Evolutionary conservation across 1,140 invertebrate species (phyloP).

Genomic region (Pseudomyrmex gracilis): DNA sequence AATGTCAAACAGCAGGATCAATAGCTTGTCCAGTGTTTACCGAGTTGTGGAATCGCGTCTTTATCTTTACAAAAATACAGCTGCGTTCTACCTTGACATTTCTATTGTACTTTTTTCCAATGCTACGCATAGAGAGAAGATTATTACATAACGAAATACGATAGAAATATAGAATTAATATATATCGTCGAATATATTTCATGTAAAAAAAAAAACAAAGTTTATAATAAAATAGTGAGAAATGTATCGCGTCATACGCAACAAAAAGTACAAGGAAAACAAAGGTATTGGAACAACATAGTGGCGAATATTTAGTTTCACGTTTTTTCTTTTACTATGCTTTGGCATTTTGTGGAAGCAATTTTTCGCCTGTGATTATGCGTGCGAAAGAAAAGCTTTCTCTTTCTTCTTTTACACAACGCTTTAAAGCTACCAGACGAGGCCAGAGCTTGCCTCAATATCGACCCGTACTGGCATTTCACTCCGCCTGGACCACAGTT

Average conservation of each 20-base stretch:
- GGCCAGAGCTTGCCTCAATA: conserved; percentile 73
- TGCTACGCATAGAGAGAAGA: no score
- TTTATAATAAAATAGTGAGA: conserved; percentile 2
- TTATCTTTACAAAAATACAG: conserved; percentile 38
- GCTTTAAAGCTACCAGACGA: conserved; percentile 62
- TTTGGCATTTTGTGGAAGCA: background rate
- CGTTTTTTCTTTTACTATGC: background rate
- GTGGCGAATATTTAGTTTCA: background rate
- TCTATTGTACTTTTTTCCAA: conserved; percentile 21
- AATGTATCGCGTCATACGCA: no score
- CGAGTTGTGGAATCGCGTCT: conserved; percentile 12
- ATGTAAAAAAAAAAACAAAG: conserved; percentile 1
- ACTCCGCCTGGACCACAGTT: conserved; percentile 58
- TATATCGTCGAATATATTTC: background rate
- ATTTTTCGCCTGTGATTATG: background rate
- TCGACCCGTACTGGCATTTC: conserved; percentile 68
- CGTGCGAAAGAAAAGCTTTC: conserved; percentile 41
- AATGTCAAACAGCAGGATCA: conserved; percentile 44
- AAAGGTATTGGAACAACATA: background rate
- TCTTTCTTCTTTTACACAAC: conserved; percentile 6
- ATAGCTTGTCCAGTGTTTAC: conserved; percentile 29
- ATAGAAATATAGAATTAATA: background rate
- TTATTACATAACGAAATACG: no score
- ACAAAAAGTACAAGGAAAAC: background rate
- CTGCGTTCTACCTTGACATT: conserved; percentile 26